Evolutionary conservation across 2,797 vertebrate genomes (phyloP).

Genomic region (Luscinia megarhynchos): DNA sequence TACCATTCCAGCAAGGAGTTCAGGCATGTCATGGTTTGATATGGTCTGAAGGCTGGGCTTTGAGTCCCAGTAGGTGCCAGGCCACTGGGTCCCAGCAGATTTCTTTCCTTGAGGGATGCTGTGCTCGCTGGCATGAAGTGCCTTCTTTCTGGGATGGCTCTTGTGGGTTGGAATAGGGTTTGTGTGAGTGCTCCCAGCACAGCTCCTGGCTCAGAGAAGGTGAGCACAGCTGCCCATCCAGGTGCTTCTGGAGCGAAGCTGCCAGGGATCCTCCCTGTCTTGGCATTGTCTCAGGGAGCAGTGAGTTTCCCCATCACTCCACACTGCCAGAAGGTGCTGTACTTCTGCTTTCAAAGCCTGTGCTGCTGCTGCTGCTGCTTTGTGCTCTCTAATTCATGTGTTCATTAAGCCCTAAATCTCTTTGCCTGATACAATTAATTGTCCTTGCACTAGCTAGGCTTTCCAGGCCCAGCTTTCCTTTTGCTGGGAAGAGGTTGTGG

Average conservation of each 20-base stretch:
- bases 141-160: neutral
- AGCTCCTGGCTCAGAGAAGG: neutral
- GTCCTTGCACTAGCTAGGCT: neutral
- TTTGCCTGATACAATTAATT: neutral
- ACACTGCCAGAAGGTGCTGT: neutral
- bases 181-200: neutral
- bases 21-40: neutral
- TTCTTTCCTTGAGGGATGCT: neutral
- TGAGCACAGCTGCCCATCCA: neutral
- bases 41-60: neutral
- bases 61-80: neutral
- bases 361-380: neutral
- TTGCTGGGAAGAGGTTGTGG: neutral
- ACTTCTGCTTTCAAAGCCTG: neutral
- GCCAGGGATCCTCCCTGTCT: neutral
- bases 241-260: neutral
- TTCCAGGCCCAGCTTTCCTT: neutral
- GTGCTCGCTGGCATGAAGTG: fast-evolving
- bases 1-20: neutral
- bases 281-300: fast-evolving
- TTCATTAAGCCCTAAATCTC: neutral
- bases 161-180: neutral
- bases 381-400: neutral
- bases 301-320: neutral
- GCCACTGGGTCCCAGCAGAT: neutral